These are phyloP conservation scores for Leptogaster cylindrica DNA, from an alignment of 2,888 invertebrate genomes.

Conservation along the genomic window DNA sequence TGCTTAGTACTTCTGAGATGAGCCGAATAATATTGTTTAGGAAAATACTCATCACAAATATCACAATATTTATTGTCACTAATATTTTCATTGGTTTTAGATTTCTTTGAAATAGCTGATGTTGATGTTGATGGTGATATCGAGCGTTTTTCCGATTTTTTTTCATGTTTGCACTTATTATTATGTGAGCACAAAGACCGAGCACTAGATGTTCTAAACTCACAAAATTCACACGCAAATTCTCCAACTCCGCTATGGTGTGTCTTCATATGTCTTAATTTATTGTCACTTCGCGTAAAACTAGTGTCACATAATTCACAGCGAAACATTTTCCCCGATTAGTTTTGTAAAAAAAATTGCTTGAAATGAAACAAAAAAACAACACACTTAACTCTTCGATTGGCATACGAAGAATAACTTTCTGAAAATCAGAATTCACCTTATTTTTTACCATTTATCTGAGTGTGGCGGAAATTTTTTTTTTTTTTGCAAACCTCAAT, in stretches of 20 bases:
- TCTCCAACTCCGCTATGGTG: neutral
- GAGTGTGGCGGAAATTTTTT: too few species aligned
- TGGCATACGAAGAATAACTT: too few species aligned
- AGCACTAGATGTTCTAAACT: neutral
- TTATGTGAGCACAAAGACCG: neutral
- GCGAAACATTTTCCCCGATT: neutral
- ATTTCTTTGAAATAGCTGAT: neutral
- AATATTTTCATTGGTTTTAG: neutral
- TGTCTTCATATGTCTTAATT: neutral
- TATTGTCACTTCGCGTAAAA: neutral
- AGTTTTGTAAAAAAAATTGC: too few species aligned
- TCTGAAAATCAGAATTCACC: too few species aligned
- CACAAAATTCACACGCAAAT: neutral
- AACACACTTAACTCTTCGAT: too few species aligned
- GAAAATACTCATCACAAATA: neutral
- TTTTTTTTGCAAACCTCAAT: too few species aligned
- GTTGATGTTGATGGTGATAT: neutral
- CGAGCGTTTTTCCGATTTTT: neutral
- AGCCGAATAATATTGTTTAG: neutral
- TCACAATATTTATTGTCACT: neutral
- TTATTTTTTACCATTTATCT: too few species aligned
- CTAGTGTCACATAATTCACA: neutral
- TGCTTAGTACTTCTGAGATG: neutral
- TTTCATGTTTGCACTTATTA: neutral
- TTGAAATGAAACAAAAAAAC: too few species aligned